Percentiles rank a stretch among this genome's conserved stretches.
Evolutionary conservation across 2,888 invertebrate species (phyloP).

Genomic region (Archaeoteleia sp.): DNA sequence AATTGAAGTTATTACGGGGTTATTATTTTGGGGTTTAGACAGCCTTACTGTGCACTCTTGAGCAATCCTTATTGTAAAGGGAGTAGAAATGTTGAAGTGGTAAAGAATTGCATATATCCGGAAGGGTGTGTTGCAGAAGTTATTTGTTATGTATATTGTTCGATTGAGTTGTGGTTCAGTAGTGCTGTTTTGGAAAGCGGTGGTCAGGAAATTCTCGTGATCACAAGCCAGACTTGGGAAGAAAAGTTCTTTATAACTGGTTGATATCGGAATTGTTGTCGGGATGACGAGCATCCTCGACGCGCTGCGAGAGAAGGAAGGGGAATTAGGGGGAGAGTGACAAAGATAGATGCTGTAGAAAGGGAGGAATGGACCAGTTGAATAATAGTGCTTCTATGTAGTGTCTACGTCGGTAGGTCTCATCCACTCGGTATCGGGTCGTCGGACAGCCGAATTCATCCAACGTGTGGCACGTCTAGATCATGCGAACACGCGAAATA

Average conservation of each 20-base stretch:
- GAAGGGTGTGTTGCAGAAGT: too few species aligned
- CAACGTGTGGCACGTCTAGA: slow-evolving; percentile 46
- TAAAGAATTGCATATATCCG: too few species aligned
- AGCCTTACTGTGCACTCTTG: too few species aligned
- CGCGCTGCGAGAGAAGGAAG: slow-evolving; percentile 28
- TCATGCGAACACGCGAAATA: not conserved
- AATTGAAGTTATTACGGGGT: too few species aligned
- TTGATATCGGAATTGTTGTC: slow-evolving; percentile 16
- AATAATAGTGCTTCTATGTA: slow-evolving; percentile 48
- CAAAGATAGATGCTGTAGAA: slow-evolving; percentile 31
- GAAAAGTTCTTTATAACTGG: not conserved
- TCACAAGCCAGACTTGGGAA: not conserved
- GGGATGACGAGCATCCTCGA: slow-evolving; percentile 36
- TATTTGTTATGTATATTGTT: too few species aligned
- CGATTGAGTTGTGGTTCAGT: too few species aligned
- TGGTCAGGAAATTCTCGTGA: too few species aligned
- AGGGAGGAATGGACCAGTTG: slow-evolving; percentile 43
- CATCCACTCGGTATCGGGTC: slow-evolving; percentile 34
- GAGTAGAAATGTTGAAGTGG: too few species aligned
- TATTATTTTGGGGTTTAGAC: too few species aligned
- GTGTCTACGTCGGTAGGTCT: slow-evolving; percentile 46
- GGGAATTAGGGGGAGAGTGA: slow-evolving; percentile 31
- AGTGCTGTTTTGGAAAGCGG: too few species aligned
- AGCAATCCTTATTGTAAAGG: too few species aligned
- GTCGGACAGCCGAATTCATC: slow-evolving; percentile 37